A percentile compares a stretch with the other conserved stretches of the same genome.
These are phyloP conservation scores for Fulmarus glacialis DNA, from an alignment of 2,113 vertebrate species.

Conservation along the genomic window DNA sequence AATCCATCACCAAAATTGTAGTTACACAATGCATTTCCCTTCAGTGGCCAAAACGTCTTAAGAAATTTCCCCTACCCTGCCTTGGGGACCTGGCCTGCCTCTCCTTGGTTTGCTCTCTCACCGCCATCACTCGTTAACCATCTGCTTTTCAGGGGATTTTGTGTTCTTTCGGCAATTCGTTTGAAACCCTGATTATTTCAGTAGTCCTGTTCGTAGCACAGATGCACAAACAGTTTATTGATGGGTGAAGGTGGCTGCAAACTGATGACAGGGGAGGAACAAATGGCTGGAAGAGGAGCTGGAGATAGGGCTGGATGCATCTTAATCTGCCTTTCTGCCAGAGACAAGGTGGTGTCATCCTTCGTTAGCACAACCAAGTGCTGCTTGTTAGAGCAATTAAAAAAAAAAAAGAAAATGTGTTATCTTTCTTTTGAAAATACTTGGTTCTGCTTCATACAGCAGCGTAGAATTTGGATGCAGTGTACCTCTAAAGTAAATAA, in stretches of 20 bases:
- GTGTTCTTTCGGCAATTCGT: not conserved
- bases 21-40: not conserved
- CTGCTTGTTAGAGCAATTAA: not conserved
- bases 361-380: not conserved
- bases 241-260: not conserved
- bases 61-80: not conserved
- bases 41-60: not conserved
- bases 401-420: not conserved
- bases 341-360: not conserved
- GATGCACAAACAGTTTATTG: constrained; percentile 16
- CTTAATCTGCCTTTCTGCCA: not conserved
- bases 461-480: not conserved
- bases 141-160: not conserved
- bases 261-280: not conserved
- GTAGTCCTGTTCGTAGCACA: not conserved
- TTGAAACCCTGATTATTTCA: not conserved
- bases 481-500: not conserved
- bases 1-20: not conserved
- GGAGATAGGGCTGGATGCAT: not conserved
- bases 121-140: not conserved
- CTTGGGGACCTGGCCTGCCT: not conserved
- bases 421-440: not conserved
- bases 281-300: constrained; percentile 8
- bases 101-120: not conserved
- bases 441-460: not conserved